phyloP scores from a whole-genome alignment of 1,140 invertebrate genomes.

The Papilio glaucus region DNA sequence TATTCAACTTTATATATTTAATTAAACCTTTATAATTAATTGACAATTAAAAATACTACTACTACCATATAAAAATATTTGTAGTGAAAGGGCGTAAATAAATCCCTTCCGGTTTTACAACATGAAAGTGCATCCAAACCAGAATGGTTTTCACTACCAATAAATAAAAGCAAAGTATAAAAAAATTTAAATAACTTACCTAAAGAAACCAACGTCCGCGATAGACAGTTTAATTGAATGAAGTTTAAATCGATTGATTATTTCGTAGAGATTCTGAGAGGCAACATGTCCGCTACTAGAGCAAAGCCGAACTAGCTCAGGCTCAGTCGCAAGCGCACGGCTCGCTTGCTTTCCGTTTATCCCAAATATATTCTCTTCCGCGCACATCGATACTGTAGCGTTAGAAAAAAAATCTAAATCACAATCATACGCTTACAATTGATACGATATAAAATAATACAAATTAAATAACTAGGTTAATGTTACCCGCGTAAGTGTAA shows the following conservation, averaged over 20 bases:
- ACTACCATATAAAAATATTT: background rate
- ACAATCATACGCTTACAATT: background rate
- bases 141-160: background rate
- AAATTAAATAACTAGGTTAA: constrained; percentile 15
- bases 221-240: background rate
- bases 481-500: constrained; percentile 4
- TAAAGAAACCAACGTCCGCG: background rate
- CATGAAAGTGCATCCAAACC: constrained; percentile 8
- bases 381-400: background rate
- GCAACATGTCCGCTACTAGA: constrained; percentile 44
- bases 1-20: background rate
- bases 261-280: constrained; percentile 33
- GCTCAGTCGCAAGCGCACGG: background rate
- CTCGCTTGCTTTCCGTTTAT: constrained; percentile 30
- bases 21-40: background rate
- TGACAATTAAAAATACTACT: background rate
- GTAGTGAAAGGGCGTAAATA: constrained; percentile 9
- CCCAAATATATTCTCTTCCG: constrained; percentile 31
- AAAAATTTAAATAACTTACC: constrained; percentile 10
- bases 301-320: constrained; percentile 40
- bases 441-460: constrained; percentile 1
- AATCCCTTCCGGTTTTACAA: constrained; percentile 20
- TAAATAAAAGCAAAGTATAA: background rate
- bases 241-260: constrained; percentile 1
- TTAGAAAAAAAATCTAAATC: constrained; percentile 5